phyloP scores from a whole-genome alignment of 1,140 invertebrate genomes.

The Platyura marginata region DNA sequence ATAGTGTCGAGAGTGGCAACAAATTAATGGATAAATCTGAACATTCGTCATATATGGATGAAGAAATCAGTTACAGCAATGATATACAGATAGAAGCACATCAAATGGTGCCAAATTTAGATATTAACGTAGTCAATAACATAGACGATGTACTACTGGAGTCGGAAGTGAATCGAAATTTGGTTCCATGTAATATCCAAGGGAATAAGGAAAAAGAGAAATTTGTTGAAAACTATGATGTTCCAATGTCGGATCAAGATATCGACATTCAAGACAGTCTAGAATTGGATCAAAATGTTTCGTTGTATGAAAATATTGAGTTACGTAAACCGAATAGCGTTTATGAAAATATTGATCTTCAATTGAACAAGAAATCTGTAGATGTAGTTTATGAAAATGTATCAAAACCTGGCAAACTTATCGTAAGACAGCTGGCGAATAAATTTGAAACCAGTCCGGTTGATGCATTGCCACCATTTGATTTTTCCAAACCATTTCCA shows the following conservation, averaged over 20 bases:
- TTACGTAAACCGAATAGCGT: constrained; percentile 24
- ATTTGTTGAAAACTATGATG: constrained; percentile 8
- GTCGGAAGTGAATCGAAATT: not conserved
- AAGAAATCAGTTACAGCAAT: constrained; percentile 2
- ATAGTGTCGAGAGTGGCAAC: not conserved
- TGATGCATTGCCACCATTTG: constrained; percentile 19
- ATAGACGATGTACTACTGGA: not conserved
- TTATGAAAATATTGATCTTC: constrained; percentile 30
- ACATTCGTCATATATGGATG: not conserved
- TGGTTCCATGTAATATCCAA: not conserved
- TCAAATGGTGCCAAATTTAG: constrained; percentile 6
- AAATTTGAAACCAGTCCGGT: constrained; percentile 33
- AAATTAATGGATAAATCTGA: not conserved
- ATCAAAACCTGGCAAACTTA: constrained; percentile 13
- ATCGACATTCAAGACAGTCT: constrained; percentile 4
- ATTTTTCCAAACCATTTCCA: constrained; percentile 14
- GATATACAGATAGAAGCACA: too few species aligned
- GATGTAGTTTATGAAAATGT: constrained; percentile 4
- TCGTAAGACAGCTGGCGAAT: constrained; percentile 33
- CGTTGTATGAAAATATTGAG: constrained; percentile 23
- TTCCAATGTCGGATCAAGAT: constrained; percentile 3
- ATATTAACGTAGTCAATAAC: not conserved
- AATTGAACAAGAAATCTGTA: not conserved
- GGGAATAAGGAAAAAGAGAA: constrained; percentile 16
- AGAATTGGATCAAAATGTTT: constrained; percentile 3